Base-by-base conservation (phyloP, 2,888 invertebrate species). In the Orthonevra nobilis region DNA sequence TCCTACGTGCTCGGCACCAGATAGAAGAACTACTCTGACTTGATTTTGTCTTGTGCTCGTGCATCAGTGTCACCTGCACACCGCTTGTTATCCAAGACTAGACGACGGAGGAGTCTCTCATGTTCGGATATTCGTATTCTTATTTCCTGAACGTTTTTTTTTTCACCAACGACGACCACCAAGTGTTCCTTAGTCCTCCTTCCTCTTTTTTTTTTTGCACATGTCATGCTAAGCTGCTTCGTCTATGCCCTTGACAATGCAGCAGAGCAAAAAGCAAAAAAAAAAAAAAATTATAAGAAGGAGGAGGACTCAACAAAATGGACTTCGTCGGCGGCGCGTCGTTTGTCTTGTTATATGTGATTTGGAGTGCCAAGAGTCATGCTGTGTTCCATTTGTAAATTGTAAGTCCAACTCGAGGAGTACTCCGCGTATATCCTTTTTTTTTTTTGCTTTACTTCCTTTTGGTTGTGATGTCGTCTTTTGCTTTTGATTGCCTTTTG, bases 301-400 rank as follows among this genome's bases (percentile, higher is more conserved):
- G n/a, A n/a, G n/a, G n/a, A n/a, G n/a, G n/a, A n/a, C n/a, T n/a
- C 17, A 26, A 15, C 14, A 50, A 34, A 58, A 52, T 19, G 50
- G 58, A 44, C 64, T 23, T 64, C 32, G 26, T 3, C 15, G 19
- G 17, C 36, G 56, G 48, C 20, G 6, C 23, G 56, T 42, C 23
- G 36, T 66, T 63, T 42, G 58, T 64, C 72, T 63, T 50, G 42
- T n/a, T n/a, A n/a, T n/a, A n/a, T 17, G 34, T 15, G 50, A 40
- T 54, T 40, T 68, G 42, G 56, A 73, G 72, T 68, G 66, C 54
- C 73, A 73, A 66, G 79, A 56, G 73, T 56, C 72, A 79, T 12
- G 61, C 61, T 73, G 72, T 61, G 58, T 68, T 48, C 48, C 61
- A 56, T 72, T 72, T 72, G 61, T 61, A 70, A 64, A 77, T 70